Percentiles rank a stretch among this genome's conserved stretches.
phyloP scores from a whole-genome alignment of 2,888 invertebrate species.

The Unio pictorum region DNA sequence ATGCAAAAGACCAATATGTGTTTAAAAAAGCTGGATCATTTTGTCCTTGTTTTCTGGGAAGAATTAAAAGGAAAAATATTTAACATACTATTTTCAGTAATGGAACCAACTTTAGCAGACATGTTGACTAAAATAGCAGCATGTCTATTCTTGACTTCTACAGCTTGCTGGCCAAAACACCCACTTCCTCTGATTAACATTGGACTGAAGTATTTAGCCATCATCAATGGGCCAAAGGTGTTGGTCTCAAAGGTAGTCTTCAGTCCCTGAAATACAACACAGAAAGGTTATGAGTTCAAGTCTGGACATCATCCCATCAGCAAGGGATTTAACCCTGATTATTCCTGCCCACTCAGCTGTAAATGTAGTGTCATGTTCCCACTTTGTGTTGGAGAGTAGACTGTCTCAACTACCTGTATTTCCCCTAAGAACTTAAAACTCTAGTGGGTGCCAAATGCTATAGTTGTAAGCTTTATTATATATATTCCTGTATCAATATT shows the following conservation, averaged over 20 bases:
- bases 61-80: background rate
- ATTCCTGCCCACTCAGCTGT: background rate
- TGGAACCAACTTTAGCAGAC: conserved; percentile 61
- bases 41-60: too few relatives aligned
- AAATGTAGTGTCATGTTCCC: too few relatives aligned
- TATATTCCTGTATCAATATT: too few relatives aligned
- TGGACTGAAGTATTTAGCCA: conserved; percentile 55
- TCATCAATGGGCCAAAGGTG: conserved; percentile 56
- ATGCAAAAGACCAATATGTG: too few relatives aligned
- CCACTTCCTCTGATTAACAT: conserved; percentile 48
- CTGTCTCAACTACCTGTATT: too few relatives aligned
- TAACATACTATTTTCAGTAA: conserved; percentile 53
- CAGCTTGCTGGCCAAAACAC: conserved; percentile 34
- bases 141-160: conserved; percentile 36
- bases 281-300: background rate
- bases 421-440: too few relatives aligned
- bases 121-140: conserved; percentile 57
- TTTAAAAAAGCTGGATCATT: background rate
- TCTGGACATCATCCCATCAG: background rate
- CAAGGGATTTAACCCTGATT: background rate
- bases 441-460: too few relatives aligned
- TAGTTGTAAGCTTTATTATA: too few relatives aligned
- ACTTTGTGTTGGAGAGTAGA: too few relatives aligned
- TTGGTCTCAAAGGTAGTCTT: conserved; percentile 46
- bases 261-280: conserved; percentile 40